phyloP scores from a whole-genome alignment of 2,113 vertebrate species.

The Lagenorhynchus albirostris region DNA sequence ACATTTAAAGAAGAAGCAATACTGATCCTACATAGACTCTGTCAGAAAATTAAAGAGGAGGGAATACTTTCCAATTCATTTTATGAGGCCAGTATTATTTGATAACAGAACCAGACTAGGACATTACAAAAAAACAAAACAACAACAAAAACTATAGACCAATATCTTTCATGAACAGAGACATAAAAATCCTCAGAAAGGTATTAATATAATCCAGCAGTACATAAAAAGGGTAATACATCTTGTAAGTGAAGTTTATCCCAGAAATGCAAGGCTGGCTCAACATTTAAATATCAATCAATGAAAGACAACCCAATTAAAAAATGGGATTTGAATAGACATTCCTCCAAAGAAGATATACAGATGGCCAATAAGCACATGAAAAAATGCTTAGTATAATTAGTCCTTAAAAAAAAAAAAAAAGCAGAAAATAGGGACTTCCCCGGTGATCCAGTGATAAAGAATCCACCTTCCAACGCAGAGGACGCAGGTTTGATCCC shows the following conservation, averaged over 20 bases:
- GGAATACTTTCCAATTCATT: not conserved
- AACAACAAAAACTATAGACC: not conserved
- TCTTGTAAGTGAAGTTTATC: not conserved
- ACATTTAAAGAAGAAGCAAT: not conserved
- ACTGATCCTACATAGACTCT: not conserved
- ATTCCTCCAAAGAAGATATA: not conserved
- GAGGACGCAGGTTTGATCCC: too few relatives aligned
- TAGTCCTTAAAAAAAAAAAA: not conserved
- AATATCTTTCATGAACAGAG: not conserved
- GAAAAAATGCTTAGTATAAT: not conserved
- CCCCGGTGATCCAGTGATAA: too few relatives aligned
- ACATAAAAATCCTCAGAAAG: not conserved
- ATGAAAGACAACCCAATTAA: not conserved
- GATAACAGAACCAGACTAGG: not conserved
- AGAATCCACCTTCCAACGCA: too few relatives aligned
- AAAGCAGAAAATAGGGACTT: not conserved
- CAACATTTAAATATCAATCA: not conserved
- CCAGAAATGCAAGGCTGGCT: not conserved
- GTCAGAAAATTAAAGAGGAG: not conserved
- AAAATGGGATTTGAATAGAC: not conserved
- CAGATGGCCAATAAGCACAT: not conserved
- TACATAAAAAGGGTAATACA: not conserved
- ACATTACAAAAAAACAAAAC: not conserved
- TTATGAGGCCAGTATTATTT: not conserved
- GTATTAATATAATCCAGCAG: not conserved